A percentile compares a stretch with the other conserved stretches of the same genome.
These are phyloP conservation scores for Muscina levida DNA, from an alignment of 2,888 invertebrate species.

Conservation along the genomic window DNA sequence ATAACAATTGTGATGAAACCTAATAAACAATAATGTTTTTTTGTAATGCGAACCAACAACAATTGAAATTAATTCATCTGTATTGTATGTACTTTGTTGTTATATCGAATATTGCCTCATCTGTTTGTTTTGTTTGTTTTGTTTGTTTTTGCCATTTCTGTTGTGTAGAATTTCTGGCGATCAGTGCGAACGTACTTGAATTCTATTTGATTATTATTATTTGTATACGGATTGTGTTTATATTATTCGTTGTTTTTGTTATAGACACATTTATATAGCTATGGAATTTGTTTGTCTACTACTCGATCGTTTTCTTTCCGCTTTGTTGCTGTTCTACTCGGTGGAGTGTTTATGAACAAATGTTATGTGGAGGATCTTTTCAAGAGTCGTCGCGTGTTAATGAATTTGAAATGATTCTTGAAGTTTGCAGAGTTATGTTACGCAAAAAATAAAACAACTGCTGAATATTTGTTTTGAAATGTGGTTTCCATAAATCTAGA, in stretches of 20 bases:
- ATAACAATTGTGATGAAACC: not conserved
- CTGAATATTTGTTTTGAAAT: too few species aligned
- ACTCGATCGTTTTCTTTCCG: not conserved
- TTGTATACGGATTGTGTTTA: not conserved
- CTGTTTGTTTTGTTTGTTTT: not conserved
- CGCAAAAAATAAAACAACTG: not conserved
- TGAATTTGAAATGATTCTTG: not conserved
- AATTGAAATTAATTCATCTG: not conserved
- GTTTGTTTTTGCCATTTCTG: not conserved
- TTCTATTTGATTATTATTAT: not conserved
- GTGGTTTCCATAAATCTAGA: too few species aligned
- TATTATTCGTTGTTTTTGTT: constrained; percentile 1
- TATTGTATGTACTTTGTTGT: not conserved
- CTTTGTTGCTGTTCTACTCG: not conserved
- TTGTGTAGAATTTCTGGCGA: not conserved
- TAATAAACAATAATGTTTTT: not conserved
- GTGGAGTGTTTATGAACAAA: not conserved
- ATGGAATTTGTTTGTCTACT: constrained; percentile 13
- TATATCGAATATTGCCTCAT: not conserved
- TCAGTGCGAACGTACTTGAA: constrained; percentile 23
- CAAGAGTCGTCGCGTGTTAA: not conserved
- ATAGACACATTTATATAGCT: not conserved
- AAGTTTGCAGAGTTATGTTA: not conserved
- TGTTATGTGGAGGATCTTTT: not conserved
- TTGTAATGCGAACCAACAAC: not conserved